These are phyloP conservation scores for Actinia tenebrosa DNA, from an alignment of 64 coral and sea anemone genomes.

Conservation along the genomic window DNA sequence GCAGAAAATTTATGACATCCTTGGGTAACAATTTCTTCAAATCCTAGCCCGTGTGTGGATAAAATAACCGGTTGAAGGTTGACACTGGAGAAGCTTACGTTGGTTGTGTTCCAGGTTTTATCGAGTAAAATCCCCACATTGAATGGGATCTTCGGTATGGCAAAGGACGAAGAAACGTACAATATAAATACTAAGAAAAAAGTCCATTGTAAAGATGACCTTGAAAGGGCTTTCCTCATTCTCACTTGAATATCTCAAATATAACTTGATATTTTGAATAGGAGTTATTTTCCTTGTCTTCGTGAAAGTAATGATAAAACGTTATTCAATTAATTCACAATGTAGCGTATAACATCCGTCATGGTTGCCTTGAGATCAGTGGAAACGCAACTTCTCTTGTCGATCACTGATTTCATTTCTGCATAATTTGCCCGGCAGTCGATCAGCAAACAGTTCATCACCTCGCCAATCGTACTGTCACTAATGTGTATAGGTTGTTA, in stretches of 20 bases:
- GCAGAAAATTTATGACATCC: not conserved
- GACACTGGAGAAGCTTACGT: not conserved
- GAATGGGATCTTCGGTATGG: not conserved
- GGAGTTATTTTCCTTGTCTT: not conserved
- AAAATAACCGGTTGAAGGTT: not conserved
- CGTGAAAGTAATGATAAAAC: not conserved
- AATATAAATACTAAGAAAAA: not conserved
- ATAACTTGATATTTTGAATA: not conserved
- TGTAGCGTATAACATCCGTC: not conserved
- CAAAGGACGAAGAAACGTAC: not conserved
- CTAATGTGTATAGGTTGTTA: not conserved
- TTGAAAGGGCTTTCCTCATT: not conserved
- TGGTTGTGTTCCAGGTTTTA: not conserved
- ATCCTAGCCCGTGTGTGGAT: not conserved
- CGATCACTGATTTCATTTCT: not conserved
- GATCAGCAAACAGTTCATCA: too few species aligned
- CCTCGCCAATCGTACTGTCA: not conserved
- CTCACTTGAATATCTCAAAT: not conserved
- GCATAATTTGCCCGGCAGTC: not conserved
- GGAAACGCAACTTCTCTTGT: not conserved
- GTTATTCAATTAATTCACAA: not conserved
- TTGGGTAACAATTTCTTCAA: not conserved
- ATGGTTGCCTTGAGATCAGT: too few species aligned
- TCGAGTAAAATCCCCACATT: not conserved
- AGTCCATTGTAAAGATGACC: not conserved